These are phyloP conservation scores for Chrysolina haemoptera DNA, from an alignment of 2,888 invertebrate species.

Conservation along the genomic window DNA sequence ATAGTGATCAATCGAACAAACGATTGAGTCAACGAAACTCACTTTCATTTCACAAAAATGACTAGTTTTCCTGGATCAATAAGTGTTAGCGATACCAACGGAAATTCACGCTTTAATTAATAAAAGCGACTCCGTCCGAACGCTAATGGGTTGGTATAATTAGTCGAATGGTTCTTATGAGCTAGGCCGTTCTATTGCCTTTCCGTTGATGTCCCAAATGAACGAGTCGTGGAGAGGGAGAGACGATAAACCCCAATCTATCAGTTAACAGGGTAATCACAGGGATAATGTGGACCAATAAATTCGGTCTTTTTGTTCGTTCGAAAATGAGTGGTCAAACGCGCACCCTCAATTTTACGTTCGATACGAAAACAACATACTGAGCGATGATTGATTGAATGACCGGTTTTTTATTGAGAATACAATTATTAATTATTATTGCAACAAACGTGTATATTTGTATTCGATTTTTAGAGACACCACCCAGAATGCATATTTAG, in stretches of 20 bases:
- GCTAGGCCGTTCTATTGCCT: slow-evolving; percentile 32
- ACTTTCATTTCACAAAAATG: not conserved
- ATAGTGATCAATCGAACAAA: no score
- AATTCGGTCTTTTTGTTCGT: slow-evolving; percentile 51
- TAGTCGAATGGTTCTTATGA: slow-evolving; percentile 22
- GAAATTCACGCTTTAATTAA: slow-evolving; percentile 12
- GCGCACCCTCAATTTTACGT: not conserved
- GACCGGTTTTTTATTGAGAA: no score
- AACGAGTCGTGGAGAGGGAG: slow-evolving; percentile 53
- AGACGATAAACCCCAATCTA: slow-evolving; percentile 60
- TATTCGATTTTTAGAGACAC: no score
- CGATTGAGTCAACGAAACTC: no score
- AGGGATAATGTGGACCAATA: slow-evolving; percentile 54
- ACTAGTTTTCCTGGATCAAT: not conserved
- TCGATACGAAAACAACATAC: slow-evolving; percentile 7
- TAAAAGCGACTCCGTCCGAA: slow-evolving; percentile 17
- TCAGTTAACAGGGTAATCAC: slow-evolving; percentile 57
- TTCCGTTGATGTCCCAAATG: slow-evolving; percentile 48
- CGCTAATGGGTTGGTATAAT: slow-evolving; percentile 17
- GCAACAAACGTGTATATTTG: no score
- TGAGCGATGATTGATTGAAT: not conserved
- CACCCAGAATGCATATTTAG: no score
- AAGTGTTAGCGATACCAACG: not conserved
- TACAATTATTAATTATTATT: no score
- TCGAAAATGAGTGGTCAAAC: slow-evolving; percentile 23